Evolutionary conservation across 2,113 vertebrate genomes (phyloP).

Genomic region (Chaenocephalus aceratus): DNA sequence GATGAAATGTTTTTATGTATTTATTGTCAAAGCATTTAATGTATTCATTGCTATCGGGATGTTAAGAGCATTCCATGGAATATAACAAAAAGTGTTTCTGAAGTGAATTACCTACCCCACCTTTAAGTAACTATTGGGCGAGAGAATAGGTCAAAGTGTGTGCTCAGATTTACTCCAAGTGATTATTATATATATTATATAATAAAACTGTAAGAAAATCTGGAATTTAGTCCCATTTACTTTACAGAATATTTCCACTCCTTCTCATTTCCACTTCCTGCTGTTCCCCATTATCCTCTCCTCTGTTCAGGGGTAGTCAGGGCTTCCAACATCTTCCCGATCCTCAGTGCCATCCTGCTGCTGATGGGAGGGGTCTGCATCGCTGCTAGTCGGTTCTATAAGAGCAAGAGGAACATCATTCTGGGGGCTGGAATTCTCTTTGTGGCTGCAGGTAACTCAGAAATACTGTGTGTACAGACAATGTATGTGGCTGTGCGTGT

Average conservation of each 20-base stretch:
- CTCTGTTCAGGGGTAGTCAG: conserved; percentile 89
- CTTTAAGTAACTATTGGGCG: too few species aligned
- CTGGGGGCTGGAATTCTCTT: conserved; percentile 95
- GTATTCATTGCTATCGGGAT: too few species aligned
- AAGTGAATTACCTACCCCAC: too few species aligned
- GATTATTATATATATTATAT: too few species aligned
- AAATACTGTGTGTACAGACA: not conserved
- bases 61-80: too few species aligned
- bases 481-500: not conserved
- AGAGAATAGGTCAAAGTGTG: too few species aligned
- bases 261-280: not conserved
- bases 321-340: conserved; percentile 96
- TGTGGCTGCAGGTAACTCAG: conserved; percentile 91
- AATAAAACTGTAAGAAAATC: too few species aligned
- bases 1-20: too few species aligned
- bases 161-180: too few species aligned
- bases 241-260: not conserved
- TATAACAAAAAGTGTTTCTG: too few species aligned
- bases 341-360: conserved; percentile 94
- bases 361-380: conserved; percentile 95
- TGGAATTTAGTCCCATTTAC: not conserved
- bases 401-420: conserved; percentile 94
- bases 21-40: too few species aligned
- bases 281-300: conserved; percentile 9
- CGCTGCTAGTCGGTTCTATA: conserved; percentile 93